These are phyloP conservation scores for Bathynomus jamesi DNA, from an alignment of 1,140 invertebrate genomes.

Conservation along the genomic window DNA sequence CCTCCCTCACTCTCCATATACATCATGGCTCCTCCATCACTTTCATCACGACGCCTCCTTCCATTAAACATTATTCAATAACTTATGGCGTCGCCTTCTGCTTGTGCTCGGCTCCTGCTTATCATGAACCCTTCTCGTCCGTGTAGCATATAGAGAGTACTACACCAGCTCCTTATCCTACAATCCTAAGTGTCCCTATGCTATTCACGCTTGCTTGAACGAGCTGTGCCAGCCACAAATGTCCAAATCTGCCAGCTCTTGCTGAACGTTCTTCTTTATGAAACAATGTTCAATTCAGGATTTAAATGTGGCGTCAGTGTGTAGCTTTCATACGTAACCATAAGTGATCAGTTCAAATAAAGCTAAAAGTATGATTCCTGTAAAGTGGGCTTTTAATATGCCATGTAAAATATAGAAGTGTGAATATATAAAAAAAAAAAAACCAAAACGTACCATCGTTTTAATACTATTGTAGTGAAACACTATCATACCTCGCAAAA, in stretches of 20 bases:
- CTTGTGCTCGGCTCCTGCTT: not conserved
- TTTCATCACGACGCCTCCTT: not conserved
- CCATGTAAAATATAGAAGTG: too few relatives aligned
- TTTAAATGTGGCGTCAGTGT: not conserved
- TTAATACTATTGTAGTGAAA: not conserved
- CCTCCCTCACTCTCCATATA: constrained; percentile 19
- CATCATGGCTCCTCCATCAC: constrained; percentile 1
- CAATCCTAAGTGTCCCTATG: not conserved
- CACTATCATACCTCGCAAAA: not conserved
- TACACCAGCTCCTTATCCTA: not conserved
- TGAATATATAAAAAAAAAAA: too few relatives aligned
- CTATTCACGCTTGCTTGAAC: not conserved
- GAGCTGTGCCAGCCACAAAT: not conserved
- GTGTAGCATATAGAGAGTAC: not conserved
- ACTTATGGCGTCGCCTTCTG: not conserved
- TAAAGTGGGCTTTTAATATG: not conserved
- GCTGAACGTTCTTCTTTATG: not conserved
- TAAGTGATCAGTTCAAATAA: not conserved
- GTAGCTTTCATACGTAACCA: not conserved
- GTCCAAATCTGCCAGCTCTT: not conserved
- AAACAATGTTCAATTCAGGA: not conserved
- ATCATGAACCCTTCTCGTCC: not conserved
- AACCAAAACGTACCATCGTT: not conserved
- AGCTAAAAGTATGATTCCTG: not conserved
- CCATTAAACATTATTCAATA: not conserved